Base-by-base conservation (phyloP, 2,113 vertebrate genomes). In the Actenoides hombroni region DNA sequence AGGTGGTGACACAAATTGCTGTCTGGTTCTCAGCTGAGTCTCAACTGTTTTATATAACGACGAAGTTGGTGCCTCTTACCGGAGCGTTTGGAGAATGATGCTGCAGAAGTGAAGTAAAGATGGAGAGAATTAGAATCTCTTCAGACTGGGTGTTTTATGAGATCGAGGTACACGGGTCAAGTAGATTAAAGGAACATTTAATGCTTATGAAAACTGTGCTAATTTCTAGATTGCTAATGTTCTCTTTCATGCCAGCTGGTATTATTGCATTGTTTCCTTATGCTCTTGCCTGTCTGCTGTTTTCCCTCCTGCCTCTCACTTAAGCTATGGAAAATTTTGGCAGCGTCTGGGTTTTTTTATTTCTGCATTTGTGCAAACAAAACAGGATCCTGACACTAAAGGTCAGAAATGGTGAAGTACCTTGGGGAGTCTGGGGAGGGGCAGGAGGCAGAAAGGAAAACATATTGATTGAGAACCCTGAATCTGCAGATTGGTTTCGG, bases 81-180 rank as follows among this genome's bases (percentile, higher is more conserved):
- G 44, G 33, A 29, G 53, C 4, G 51, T 6, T 51, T 67, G 44
- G 79, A 69, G 59, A 42, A 10, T 1, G 17, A 49, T 33, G 63
- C 88, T 31, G 91, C 86, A 33, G 77, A 60, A 83, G 49, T 1
- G 11, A 11, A 49, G 54, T 63, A 76, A 63, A 42, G 64, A 68
- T 88, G 81, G 16, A 92, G 80, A 88, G 80, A 89, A 87, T 89
- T 46, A 54, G 74, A 88, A 86, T 82, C 73, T 79, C 91, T 48
- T 86, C 92, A 82, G 86, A 11, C 84, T 78, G 73, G 86, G 46
- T 67, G 16, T 75, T 83, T 82, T 91, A 33, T 87, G 78, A 91
- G 78, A 37, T 73, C 1, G 35, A 92, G 81, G 69, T 91, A 40
- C 74, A 49, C 16, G 13, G 73, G 76, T n/a, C 69, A 79, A 39